Base-by-base conservation (phyloP, 2,797 vertebrate species). In the Malurus splendens region DNA sequence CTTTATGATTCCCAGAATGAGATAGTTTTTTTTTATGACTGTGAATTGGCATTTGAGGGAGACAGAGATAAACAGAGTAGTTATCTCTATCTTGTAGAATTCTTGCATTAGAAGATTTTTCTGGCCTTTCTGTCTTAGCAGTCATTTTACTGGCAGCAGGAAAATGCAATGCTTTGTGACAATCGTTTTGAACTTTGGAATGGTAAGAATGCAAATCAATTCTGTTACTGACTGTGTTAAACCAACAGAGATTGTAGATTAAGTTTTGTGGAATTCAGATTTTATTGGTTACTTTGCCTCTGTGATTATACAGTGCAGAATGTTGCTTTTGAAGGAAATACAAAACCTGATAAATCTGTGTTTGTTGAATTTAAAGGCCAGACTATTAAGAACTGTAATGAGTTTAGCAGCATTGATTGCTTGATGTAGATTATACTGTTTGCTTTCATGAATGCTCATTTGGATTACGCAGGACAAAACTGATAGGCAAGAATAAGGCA, bases 361-460 rank as follows among this genome's bases (percentile, higher is more conserved):
- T 75, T 90, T 73, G 39, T 68, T 68, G 71, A 78, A 74, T 84
- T 90, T 67, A 90, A 61, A 92, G 78, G 72, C 73, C 86, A 76
- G 57, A 80, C 64, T 74, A 72, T 55, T 64, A 76, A 88, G 77
- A 76, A 74, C 44, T 70, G 8, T 70, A 70, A 48, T 27, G 28
- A 64, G 38, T 32, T 67, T 28, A 39, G 30, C 3, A 10, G 33
- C 51, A 38, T 12, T 88, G 60, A 48, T 67, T 82, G 16, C 33
- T 89, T 85, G 39, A 25, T 32, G 33, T 57, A 87, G 56, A 61
- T 86, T 81, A 32, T 50, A 47, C 60, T 64, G 42, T 90, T 89
- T 93, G 71, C 36, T 95, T 86, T 90, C 62, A 36, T 22, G 51
- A 74, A 55, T 39, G 20, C 36, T 8, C 28, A 7, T 19, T 10